Percentiles rank a stretch among this genome's conserved stretches.
phyloP scores from a whole-genome alignment of 2,113 vertebrate genomes.

The Meriones unguiculatus region DNA sequence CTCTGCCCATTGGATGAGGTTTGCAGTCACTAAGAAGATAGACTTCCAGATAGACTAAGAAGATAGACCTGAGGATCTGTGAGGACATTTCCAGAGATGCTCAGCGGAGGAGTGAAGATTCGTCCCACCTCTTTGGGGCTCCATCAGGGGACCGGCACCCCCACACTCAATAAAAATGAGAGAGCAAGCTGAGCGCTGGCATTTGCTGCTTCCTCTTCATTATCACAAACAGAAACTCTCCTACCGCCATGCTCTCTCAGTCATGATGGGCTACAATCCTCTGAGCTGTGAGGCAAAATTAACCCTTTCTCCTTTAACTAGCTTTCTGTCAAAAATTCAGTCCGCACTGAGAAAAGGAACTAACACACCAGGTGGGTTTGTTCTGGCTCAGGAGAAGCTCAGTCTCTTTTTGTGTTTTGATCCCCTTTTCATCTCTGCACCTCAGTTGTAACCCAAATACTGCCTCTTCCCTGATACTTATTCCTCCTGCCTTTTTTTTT shows the following conservation, averaged over 20 bases:
- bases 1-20: neutral
- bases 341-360: neutral
- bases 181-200: no score
- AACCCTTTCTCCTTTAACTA: neutral
- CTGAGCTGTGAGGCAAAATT: neutral
- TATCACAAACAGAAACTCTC: neutral
- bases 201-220: neutral
- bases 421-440: neutral
- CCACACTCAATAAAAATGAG: no score
- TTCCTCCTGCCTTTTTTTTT: neutral
- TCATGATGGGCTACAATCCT: neutral
- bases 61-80: neutral
- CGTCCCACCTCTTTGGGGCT: neutral
- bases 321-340: neutral
- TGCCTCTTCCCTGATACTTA: neutral
- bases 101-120: neutral
- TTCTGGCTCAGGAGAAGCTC: neutral
- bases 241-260: neutral
- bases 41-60: no score
- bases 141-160: no score
- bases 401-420: neutral
- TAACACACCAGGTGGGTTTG: neutral
- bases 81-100: no score
- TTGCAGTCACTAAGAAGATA: neutral
- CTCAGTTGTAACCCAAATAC: neutral